Evolutionary conservation across 2,113 vertebrate species (phyloP).

Genomic region (Scortum barcoo): DNA sequence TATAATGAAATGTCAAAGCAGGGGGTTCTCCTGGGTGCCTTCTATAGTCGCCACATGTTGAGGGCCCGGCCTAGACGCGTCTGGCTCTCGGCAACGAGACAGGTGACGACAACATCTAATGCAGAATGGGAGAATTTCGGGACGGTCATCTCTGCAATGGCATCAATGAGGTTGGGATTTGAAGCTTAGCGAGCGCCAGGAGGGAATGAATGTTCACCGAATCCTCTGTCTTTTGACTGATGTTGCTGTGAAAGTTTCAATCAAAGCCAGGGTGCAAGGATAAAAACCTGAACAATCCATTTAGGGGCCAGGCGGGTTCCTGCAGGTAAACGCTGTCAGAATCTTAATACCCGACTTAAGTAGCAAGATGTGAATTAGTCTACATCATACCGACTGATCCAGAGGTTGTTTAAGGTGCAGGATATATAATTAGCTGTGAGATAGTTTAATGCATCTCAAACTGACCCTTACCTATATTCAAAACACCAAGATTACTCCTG

Average conservation of each 20-base stretch:
- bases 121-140: constrained; percentile 51
- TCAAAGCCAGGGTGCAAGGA: constrained; percentile 60
- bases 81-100: constrained; percentile 59
- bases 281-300: constrained; percentile 61
- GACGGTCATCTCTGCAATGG: constrained; percentile 65
- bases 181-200: constrained; percentile 67
- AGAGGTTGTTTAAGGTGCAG: constrained; percentile 35
- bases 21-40: constrained; percentile 66
- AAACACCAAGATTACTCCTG: neutral
- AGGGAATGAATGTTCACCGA: constrained; percentile 56
- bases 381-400: constrained; percentile 13
- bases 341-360: constrained; percentile 68
- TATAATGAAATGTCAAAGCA: constrained; percentile 86
- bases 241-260: constrained; percentile 68
- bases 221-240: constrained; percentile 68
- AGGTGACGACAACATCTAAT: constrained; percentile 74
- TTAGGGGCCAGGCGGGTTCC: constrained; percentile 39
- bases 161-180: constrained; percentile 67
- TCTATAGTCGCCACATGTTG: constrained; percentile 67
- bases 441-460: constrained; percentile 1
- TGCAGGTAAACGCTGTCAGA: constrained; percentile 48
- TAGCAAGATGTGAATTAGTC: constrained; percentile 37
- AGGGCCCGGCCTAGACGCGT: constrained; percentile 51
- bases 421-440: constrained; percentile 17
- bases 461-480: constrained; percentile 1